phyloP scores from a whole-genome alignment of 2,797 vertebrate genomes.

The Hippocampus kuda region DNA sequence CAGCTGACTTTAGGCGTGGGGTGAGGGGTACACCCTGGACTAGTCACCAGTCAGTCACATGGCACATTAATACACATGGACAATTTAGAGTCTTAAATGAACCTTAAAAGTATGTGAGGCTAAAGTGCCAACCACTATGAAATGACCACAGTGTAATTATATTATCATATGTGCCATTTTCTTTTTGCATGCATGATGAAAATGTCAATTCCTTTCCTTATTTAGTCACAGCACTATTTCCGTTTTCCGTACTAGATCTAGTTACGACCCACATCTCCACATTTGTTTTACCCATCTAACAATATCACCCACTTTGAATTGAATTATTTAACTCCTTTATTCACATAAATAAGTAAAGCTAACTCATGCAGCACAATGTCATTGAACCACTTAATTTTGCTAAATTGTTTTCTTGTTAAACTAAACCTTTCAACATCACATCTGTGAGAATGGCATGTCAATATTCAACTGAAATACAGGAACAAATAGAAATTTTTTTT shows the following conservation, averaged over 20 bases:
- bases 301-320: background rate
- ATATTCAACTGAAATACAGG: background rate
- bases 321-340: background rate
- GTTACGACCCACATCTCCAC: background rate
- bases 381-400: background rate
- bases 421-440: background rate
- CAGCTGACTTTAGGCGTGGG: too few relatives aligned
- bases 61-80: too few relatives aligned
- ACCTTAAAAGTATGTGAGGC: too few relatives aligned
- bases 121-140: too few relatives aligned
- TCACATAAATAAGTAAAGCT: background rate
- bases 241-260: background rate
- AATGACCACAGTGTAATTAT: too few relatives aligned
- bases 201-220: too few relatives aligned
- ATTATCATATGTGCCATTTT: too few relatives aligned
- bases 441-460: background rate
- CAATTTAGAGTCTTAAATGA: too few relatives aligned
- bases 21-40: too few relatives aligned
- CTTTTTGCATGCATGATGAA: too few relatives aligned
- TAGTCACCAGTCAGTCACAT: too few relatives aligned
- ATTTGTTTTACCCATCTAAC: background rate
- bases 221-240: background rate
- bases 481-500: too few relatives aligned
- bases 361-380: background rate
- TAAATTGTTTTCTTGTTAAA: background rate